Conservation (phyloP, 2,888 invertebrate species). For the Agonum fuliginosum region DNA sequence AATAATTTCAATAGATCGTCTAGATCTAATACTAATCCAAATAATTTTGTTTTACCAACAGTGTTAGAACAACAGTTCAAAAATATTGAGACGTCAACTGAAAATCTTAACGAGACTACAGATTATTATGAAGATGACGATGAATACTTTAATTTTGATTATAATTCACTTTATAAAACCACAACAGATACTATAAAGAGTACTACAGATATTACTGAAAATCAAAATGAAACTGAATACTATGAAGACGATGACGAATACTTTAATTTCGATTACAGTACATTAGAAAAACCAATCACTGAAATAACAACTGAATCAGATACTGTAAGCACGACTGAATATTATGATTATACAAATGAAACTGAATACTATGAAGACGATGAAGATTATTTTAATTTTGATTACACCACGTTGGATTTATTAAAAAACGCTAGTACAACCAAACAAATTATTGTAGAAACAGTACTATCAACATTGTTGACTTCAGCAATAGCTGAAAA, state of each 20-base stretch:
- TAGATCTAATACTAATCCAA: neutral
- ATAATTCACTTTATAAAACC: neutral
- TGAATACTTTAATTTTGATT: slow-evolving; percentile 19
- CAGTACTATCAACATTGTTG: neutral
- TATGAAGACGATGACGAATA: slow-evolving; percentile 49
- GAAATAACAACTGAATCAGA: neutral
- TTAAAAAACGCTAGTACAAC: neutral
- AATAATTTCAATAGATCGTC: neutral
- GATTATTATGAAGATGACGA: slow-evolving; percentile 9
- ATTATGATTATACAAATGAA: slow-evolving; percentile 16
- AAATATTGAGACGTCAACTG: neutral
- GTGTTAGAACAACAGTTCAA: neutral
- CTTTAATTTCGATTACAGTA: slow-evolving; percentile 20
- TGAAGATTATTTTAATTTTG: slow-evolving; percentile 18
- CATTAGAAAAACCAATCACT: neutral
- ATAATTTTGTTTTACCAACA: slow-evolving; percentile 7
- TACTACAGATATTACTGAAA: neutral
- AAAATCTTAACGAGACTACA: neutral
- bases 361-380: slow-evolving; percentile 12
- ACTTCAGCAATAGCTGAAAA: slow-evolving; percentile 2
- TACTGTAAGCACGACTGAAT: slow-evolving; percentile 41
- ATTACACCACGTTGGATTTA: neutral
- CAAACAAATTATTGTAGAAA: neutral
- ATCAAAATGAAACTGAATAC: slow-evolving; percentile 45
- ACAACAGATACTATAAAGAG: neutral